Evolutionary conservation across 2,113 vertebrate genomes (phyloP).

Genomic region (Riparia riparia): DNA sequence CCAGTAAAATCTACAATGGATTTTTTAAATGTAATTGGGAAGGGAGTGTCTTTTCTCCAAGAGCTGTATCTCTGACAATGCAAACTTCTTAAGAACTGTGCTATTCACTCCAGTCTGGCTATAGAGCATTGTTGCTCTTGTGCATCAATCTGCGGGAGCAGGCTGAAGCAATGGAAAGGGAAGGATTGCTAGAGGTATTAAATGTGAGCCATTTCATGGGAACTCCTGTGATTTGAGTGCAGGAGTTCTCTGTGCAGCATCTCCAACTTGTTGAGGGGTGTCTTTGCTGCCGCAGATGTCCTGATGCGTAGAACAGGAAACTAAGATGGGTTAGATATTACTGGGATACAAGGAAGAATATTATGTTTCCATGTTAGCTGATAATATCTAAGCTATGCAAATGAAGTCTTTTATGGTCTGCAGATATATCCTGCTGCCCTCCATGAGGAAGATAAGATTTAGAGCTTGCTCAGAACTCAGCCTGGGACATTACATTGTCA

Average conservation of each 20-base stretch:
- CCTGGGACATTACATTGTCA: neutral
- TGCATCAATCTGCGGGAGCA: neutral
- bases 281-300: neutral
- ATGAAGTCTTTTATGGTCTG: neutral
- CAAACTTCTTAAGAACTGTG: neutral
- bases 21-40: neutral
- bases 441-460: neutral
- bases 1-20: neutral
- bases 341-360: neutral
- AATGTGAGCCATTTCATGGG: neutral
- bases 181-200: neutral
- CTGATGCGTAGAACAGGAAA: neutral
- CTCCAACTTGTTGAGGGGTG: neutral
- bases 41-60: neutral
- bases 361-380: neutral
- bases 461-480: neutral
- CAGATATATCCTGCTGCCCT: neutral
- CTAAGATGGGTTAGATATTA: neutral
- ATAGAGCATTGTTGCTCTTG: neutral
- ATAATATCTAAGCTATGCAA: conserved; percentile 2
- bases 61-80: neutral
- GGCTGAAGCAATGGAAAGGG: neutral
- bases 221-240: neutral
- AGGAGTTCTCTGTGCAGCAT: neutral
- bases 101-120: neutral